Evolutionary conservation across 2,888 invertebrate genomes (phyloP).

Genomic region (Spodoptera picta): DNA sequence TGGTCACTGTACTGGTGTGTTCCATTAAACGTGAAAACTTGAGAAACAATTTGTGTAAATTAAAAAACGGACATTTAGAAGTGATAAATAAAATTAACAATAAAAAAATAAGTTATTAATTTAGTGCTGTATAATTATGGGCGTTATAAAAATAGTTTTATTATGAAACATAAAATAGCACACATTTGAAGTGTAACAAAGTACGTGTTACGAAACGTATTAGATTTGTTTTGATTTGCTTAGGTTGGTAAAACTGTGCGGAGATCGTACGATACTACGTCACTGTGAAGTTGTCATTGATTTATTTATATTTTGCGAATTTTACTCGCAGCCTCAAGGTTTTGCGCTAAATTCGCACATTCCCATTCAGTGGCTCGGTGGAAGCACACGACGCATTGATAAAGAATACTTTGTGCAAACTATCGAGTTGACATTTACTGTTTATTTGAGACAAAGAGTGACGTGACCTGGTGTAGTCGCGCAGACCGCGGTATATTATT

Average conservation of each 20-base stretch:
- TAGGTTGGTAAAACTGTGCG: constrained; percentile 64
- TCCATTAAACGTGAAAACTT: neutral
- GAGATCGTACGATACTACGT: constrained; percentile 81
- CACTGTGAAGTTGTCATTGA: constrained; percentile 70
- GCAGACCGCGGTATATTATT: neutral
- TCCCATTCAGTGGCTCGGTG: constrained; percentile 9
- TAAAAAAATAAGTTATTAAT: no score
- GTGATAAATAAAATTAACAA: no score
- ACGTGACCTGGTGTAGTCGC: constrained; percentile 7
- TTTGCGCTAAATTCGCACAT: constrained; percentile 35
- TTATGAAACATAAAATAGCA: no score
- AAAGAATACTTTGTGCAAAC: neutral
- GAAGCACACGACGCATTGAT: neutral
- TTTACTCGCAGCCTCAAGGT: constrained; percentile 43
- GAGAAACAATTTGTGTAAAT: no score
- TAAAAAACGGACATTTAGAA: neutral
- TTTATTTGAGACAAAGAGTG: constrained; percentile 5
- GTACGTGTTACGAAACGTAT: constrained; percentile 43
- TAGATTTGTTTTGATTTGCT: constrained; percentile 67
- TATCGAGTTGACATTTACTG: constrained; percentile 6
- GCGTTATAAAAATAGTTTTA: no score
- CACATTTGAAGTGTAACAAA: no score
- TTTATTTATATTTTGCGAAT: constrained; percentile 74
- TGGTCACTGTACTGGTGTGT: constrained; percentile 1
- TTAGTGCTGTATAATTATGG: no score